phyloP scores from a whole-genome alignment of 2,797 vertebrate genomes.

The Rhinoraja longicauda region DNA sequence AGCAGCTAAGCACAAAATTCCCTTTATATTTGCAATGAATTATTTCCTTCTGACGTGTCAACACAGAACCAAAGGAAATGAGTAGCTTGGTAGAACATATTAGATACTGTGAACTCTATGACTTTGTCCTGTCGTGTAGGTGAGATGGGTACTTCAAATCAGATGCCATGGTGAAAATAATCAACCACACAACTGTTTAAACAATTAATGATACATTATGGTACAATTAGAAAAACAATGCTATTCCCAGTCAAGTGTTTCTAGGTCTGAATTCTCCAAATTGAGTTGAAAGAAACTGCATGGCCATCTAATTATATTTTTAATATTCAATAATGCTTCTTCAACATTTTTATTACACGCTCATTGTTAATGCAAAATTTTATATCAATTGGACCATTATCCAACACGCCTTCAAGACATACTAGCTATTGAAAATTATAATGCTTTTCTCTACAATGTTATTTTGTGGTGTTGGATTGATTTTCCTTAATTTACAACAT shows the following conservation, averaged over 20 bases:
- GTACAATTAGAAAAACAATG: not conserved
- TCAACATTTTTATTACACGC: not conserved
- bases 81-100: not conserved
- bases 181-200: not conserved
- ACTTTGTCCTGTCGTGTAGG: not conserved
- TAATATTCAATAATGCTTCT: not conserved
- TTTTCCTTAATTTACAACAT: not conserved
- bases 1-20: not conserved
- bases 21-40: not conserved
- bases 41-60: not conserved
- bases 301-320: not conserved
- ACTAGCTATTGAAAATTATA: not conserved
- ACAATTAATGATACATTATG: not conserved
- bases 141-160: not conserved
- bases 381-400: not conserved
- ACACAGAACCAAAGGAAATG: not conserved
- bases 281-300: not conserved
- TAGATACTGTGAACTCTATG: not conserved
- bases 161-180: not conserved
- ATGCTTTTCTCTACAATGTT: not conserved
- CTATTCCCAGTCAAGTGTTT: not conserved
- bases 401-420: not conserved
- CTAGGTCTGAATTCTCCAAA: not conserved
- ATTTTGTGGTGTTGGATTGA: not conserved
- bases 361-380: not conserved